Evolutionary conservation across 2,797 vertebrate genomes (phyloP).

Genomic region (Artibeus lituratus): DNA sequence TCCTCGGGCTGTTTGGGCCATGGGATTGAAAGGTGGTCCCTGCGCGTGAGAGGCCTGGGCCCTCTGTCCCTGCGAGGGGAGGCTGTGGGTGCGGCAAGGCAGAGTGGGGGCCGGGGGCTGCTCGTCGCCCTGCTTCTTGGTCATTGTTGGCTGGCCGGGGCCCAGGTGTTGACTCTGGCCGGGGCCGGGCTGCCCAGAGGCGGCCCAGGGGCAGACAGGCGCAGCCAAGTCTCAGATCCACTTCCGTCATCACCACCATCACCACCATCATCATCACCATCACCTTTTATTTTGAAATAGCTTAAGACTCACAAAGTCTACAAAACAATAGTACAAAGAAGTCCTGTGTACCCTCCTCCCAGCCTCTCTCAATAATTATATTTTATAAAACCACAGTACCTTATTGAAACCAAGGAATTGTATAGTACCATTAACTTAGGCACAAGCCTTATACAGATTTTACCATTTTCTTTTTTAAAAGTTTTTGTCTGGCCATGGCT

Average conservation of each 20-base stretch:
- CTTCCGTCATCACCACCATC: too few relatives aligned
- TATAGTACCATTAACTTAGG: background rate
- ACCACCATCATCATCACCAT: background rate
- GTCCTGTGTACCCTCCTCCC: background rate
- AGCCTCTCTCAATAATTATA: fast-evolving
- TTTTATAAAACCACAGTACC: background rate
- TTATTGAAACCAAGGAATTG: background rate
- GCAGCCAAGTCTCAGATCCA: fast-evolving
- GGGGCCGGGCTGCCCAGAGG: background rate
- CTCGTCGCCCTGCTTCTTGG: background rate
- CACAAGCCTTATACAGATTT: background rate
- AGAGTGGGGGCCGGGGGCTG: fast-evolving
- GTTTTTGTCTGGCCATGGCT: background rate
- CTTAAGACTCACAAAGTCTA: background rate
- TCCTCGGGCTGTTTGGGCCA: constrained; percentile 40
- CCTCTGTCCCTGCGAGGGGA: background rate
- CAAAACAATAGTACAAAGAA: background rate
- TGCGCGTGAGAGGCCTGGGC: background rate
- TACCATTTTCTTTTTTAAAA: background rate
- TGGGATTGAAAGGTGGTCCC: constrained; percentile 63
- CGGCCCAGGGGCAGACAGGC: background rate
- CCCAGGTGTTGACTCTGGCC: fast-evolving
- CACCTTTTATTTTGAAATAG: background rate
- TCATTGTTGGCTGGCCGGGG: fast-evolving
- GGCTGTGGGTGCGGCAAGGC: background rate